phyloP scores from a whole-genome alignment of 2,888 invertebrate species.

The Sarcophaga caerulescens region DNA sequence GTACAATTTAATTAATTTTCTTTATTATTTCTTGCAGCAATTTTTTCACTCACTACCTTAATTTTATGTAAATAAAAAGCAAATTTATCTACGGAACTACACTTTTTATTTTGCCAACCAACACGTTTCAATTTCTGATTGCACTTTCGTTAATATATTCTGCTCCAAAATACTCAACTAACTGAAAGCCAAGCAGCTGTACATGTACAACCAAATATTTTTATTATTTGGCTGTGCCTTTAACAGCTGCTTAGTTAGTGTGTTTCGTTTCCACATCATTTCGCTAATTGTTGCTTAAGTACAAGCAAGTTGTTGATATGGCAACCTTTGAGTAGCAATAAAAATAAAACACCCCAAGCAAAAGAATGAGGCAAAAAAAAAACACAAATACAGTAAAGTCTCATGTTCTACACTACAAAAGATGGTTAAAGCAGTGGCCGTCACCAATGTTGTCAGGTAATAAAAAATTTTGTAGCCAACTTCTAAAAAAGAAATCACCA shows the following conservation, averaged over 20 bases:
- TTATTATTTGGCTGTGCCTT: slow-evolving; percentile 1
- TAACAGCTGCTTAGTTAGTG: slow-evolving; percentile 39
- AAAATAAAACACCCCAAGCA: too few species aligned
- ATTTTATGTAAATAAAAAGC: neutral
- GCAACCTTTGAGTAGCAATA: neutral
- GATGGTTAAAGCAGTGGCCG: too few species aligned
- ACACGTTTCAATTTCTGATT: slow-evolving; percentile 25
- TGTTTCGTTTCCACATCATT: neutral
- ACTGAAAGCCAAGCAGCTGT: neutral
- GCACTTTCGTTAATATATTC: neutral
- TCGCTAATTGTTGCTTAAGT: slow-evolving; percentile 36
- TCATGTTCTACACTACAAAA: too few species aligned
- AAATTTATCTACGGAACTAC: too few species aligned
- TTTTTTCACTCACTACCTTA: neutral
- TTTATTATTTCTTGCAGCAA: neutral
- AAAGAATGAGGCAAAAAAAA: too few species aligned
- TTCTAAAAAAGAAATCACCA: too few species aligned
- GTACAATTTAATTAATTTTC: slow-evolving; percentile 4
- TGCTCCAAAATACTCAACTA: neutral
- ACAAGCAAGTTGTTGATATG: slow-evolving; percentile 3
- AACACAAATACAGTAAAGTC: too few species aligned
- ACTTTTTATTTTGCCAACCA: slow-evolving; percentile 28
- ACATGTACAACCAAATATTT: neutral
- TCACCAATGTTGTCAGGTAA: too few species aligned
- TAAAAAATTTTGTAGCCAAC: too few species aligned